These are phyloP conservation scores for Teleogryllus oceanicus DNA, from an alignment of 2,888 invertebrate species.

Conservation along the genomic window DNA sequence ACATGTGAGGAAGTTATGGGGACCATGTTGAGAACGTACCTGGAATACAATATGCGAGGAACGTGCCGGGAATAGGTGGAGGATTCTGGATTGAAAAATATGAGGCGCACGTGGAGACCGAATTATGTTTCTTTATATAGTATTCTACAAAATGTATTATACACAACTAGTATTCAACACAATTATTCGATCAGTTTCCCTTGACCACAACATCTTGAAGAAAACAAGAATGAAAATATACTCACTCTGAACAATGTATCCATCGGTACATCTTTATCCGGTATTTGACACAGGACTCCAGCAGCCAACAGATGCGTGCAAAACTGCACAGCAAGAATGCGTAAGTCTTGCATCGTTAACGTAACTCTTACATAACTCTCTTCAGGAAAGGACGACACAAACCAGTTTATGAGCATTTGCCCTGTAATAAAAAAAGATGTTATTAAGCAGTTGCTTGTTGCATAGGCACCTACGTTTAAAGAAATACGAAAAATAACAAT, in stretches of 20 bases:
- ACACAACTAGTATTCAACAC: too few relatives aligned
- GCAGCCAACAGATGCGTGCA: constrained; percentile 84
- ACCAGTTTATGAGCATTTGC: constrained; percentile 89
- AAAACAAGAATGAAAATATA: constrained; percentile 30
- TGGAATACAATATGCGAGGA: too few relatives aligned
- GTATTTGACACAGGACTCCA: constrained; percentile 77
- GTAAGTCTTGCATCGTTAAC: constrained; percentile 68
- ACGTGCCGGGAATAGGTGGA: too few relatives aligned
- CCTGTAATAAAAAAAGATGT: constrained; percentile 56
- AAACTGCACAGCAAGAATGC: constrained; percentile 73
- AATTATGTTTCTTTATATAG: too few relatives aligned
- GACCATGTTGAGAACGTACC: too few relatives aligned
- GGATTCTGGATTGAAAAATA: too few relatives aligned
- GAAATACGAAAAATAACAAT: too few relatives aligned
- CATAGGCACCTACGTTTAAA: too few relatives aligned
- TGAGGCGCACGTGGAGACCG: too few relatives aligned
- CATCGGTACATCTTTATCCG: constrained; percentile 66
- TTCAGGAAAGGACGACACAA: constrained; percentile 72
- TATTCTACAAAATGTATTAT: too few relatives aligned
- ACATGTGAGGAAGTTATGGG: too few relatives aligned
- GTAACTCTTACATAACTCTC: constrained; percentile 62
- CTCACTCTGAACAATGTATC: constrained; percentile 69
- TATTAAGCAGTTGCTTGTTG: too few relatives aligned
- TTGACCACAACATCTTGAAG: not conserved
- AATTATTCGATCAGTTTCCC: not conserved